These are phyloP conservation scores for Nemoura dubitans DNA, from an alignment of 2,888 invertebrate genomes.

Conservation along the genomic window DNA sequence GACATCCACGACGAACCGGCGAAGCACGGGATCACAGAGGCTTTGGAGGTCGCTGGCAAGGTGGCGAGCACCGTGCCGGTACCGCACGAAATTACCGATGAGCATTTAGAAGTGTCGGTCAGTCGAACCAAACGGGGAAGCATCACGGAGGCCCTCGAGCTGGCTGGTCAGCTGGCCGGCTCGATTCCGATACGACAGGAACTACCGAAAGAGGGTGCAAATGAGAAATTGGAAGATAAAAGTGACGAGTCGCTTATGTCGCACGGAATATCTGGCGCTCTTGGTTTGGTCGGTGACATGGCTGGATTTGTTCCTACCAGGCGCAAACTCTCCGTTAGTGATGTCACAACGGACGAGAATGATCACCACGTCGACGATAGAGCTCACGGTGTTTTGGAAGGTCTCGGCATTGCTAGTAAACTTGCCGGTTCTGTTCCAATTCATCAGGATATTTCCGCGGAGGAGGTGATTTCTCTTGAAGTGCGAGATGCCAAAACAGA, in stretches of 20 bases:
- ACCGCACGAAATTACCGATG: not conserved
- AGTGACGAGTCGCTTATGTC: not conserved
- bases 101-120: not conserved
- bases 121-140: not conserved
- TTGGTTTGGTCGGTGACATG: constrained; percentile 16
- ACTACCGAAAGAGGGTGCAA: not conserved
- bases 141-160: constrained; percentile 10
- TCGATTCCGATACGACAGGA: constrained; percentile 22
- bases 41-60: constrained; percentile 14
- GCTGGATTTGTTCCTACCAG: constrained; percentile 21
- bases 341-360: not conserved
- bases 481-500: not conserved
- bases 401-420: not conserved
- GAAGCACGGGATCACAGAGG: constrained; percentile 21
- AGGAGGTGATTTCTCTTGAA: not conserved
- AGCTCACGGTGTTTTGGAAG: not conserved
- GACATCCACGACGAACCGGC: not conserved
- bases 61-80: constrained; percentile 15
- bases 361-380: not conserved
- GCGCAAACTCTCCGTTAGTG: not conserved
- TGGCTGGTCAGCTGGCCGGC: constrained; percentile 16
- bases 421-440: constrained; percentile 4
- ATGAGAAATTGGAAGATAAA: not conserved
- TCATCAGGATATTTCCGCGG: constrained; percentile 3
- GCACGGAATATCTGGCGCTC: not conserved